A percentile compares a stretch with the other conserved stretches of the same genome.
Conservation (phyloP, 1,140 invertebrate species). For the Pseudomyrmex sp. region DNA sequence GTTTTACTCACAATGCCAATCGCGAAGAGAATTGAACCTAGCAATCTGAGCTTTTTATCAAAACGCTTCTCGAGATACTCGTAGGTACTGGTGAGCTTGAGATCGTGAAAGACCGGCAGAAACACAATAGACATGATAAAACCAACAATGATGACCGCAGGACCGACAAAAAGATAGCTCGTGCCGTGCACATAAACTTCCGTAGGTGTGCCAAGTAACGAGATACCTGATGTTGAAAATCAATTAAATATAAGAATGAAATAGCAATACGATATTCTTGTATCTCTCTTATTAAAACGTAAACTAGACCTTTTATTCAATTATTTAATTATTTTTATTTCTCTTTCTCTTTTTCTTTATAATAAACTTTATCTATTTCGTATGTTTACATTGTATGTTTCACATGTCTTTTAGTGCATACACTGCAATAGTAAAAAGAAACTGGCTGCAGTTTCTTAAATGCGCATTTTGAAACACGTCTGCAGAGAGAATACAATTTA, state of each 20-base stretch:
- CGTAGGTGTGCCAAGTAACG: slow-evolving; percentile 91
- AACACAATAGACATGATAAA: slow-evolving; percentile 89
- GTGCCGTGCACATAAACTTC: slow-evolving; percentile 94
- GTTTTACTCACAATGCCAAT: slow-evolving; percentile 88
- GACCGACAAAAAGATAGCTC: slow-evolving; percentile 88
- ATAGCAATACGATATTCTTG: neutral
- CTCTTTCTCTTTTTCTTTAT: neutral
- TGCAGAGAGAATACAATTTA: neutral
- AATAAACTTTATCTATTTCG: neutral
- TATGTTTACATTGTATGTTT: neutral
- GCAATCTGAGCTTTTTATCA: slow-evolving; percentile 88
- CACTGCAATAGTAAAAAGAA: neutral
- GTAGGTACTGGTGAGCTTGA: slow-evolving; percentile 93
- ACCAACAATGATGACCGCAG: slow-evolving; percentile 88
- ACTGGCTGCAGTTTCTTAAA: neutral
- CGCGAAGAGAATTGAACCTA: slow-evolving; percentile 91
- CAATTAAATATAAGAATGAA: neutral
- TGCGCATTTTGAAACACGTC: neutral
- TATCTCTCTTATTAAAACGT: neutral
- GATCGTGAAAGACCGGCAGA: slow-evolving; percentile 93
- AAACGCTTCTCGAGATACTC: slow-evolving; percentile 94
- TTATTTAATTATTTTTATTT: neutral
- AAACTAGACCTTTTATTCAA: neutral
- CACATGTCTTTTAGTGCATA: too few relatives aligned
- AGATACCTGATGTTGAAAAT: slow-evolving; percentile 83